phyloP scores from a whole-genome alignment of 2,113 vertebrate species.

The Antechinus flavipes region DNA sequence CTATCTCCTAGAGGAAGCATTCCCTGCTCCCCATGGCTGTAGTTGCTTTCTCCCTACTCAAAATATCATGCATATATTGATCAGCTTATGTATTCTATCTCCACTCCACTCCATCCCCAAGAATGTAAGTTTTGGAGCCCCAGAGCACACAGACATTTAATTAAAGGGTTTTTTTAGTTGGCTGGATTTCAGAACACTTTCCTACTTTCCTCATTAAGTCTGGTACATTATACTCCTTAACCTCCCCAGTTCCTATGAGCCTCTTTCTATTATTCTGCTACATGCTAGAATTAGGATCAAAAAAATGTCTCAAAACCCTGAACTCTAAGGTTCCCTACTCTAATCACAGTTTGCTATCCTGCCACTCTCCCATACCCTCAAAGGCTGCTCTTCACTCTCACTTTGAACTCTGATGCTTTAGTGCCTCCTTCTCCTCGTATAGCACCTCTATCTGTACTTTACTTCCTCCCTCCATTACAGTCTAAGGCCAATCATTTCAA shows the following conservation, averaged over 20 bases:
- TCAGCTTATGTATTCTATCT: background rate
- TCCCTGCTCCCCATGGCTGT: background rate
- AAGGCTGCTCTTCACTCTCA: background rate
- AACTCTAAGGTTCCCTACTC: background rate
- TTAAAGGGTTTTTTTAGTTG: background rate
- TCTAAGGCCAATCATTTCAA: background rate
- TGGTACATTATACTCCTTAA: background rate
- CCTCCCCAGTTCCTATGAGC: background rate
- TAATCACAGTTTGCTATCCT: background rate
- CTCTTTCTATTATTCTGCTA: background rate
- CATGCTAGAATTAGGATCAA: background rate
- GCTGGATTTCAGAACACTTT: background rate
- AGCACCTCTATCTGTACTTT: background rate
- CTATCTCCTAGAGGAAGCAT: background rate
- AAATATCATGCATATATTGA: background rate
- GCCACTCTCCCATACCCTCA: background rate
- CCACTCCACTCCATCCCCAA: background rate
- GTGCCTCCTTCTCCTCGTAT: background rate
- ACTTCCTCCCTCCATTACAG: background rate
- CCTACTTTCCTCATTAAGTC: background rate
- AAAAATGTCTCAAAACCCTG: background rate
- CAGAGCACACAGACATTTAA: background rate
- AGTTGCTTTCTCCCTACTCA: background rate
- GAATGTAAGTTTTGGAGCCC: background rate
- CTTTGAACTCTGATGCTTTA: background rate